A percentile compares a stretch with the other conserved stretches of the same genome.
Conservation (phyloP, 2,888 invertebrate species). For the Meta bourneti region DNA sequence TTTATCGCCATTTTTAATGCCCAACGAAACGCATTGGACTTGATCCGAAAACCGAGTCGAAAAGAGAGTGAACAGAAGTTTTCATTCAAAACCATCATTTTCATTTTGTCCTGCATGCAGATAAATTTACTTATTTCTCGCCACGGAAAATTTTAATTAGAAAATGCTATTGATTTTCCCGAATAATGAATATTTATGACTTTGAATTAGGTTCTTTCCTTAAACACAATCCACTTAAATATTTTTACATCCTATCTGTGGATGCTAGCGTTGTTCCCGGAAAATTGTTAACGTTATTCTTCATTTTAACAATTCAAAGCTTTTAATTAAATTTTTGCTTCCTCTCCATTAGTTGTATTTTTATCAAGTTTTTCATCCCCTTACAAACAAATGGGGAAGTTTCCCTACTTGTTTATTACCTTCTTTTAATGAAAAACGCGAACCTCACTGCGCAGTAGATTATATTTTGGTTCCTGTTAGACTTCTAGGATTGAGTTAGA, state of each 20-base stretch:
- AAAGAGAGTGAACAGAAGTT: neutral
- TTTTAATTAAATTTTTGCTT: conserved; percentile 57
- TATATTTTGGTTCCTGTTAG: neutral
- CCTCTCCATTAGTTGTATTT: neutral
- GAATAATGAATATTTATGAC: conserved; percentile 69
- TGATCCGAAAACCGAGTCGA: too few species aligned
- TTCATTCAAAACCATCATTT: neutral
- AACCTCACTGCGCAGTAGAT: neutral
- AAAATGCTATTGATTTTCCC: conserved; percentile 55
- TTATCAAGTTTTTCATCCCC: neutral
- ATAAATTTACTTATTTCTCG: conserved; percentile 7
- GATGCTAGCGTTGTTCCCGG: neutral
- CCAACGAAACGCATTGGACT: too few species aligned
- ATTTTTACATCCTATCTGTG: neutral
- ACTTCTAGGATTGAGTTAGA: neutral
- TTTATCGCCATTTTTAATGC: too few species aligned
- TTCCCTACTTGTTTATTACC: neutral
- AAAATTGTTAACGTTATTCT: conserved; percentile 47
- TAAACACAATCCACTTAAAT: conserved; percentile 18
- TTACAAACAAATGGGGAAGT: neutral
- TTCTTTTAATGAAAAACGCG: neutral
- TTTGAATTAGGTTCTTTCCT: conserved; percentile 32
- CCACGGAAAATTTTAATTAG: conserved; percentile 59
- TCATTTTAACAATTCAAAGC: conserved; percentile 36
- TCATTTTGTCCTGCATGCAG: neutral